phyloP scores from a whole-genome alignment of 2,113 vertebrate species.

The Alligator mississippiensis region DNA sequence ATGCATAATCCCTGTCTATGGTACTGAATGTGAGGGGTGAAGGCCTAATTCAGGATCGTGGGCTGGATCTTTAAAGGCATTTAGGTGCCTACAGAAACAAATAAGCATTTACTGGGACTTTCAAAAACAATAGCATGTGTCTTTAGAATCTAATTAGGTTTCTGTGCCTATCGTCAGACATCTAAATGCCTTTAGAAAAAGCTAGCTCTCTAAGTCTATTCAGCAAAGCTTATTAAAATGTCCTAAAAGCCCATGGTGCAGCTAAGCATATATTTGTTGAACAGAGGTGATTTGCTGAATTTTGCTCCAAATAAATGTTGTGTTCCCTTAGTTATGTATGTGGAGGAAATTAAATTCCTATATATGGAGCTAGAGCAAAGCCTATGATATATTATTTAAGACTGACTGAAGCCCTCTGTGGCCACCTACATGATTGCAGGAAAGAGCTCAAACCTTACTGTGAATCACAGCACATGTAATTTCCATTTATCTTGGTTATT shows the following conservation, averaged over 20 bases:
- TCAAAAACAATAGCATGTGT: not conserved
- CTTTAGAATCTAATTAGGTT: not conserved
- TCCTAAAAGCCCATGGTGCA: not conserved
- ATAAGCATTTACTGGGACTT: fast-evolving
- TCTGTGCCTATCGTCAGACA: not conserved
- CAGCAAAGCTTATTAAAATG: not conserved
- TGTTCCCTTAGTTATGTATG: not conserved
- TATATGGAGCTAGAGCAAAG: fast-evolving
- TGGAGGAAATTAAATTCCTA: not conserved
- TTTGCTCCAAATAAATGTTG: not conserved
- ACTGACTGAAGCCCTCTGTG: not conserved
- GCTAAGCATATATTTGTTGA: not conserved
- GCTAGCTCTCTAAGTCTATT: not conserved
- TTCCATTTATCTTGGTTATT: not conserved
- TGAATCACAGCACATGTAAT: not conserved
- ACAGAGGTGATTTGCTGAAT: not conserved
- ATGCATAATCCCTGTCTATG: not conserved
- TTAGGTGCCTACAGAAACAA: not conserved
- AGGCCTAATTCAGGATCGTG: not conserved
- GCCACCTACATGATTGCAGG: not conserved
- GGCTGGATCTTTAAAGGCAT: not conserved
- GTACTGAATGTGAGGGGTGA: not conserved
- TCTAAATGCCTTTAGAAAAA: not conserved
- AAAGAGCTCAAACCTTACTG: not conserved
- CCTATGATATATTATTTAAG: not conserved